These are phyloP conservation scores for Phocoena phocoena DNA, from an alignment of 2,113 vertebrate species.

Conservation along the genomic window DNA sequence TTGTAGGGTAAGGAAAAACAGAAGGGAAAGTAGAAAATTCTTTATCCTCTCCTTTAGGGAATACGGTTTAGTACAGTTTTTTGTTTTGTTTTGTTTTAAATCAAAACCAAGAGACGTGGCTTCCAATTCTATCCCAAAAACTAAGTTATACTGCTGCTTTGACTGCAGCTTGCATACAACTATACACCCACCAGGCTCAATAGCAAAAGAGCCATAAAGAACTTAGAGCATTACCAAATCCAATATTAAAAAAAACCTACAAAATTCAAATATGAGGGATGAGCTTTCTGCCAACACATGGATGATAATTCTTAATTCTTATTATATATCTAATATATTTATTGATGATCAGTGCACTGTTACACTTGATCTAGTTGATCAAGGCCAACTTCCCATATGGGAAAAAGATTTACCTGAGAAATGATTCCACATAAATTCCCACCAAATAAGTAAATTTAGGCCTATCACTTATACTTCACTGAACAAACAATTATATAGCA, in stretches of 20 bases:
- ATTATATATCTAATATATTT: not conserved
- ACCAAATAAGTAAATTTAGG: not conserved
- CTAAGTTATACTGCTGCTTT: not conserved
- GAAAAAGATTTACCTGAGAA: conserved; percentile 5
- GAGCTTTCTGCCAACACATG: not conserved
- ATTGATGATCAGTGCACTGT: not conserved
- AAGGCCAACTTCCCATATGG: not conserved
- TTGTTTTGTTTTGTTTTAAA: not conserved
- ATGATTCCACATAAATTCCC: not conserved
- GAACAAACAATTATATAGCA: not conserved
- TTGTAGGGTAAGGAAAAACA: not conserved
- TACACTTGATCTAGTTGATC: not conserved
- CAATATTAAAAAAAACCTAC: not conserved
- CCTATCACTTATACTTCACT: not conserved
- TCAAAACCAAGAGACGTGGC: not conserved
- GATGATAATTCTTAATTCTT: not conserved
- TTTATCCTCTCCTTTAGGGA: not conserved
- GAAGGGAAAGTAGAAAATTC: not conserved
- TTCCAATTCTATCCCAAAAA: not conserved
- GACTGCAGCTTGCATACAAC: not conserved
- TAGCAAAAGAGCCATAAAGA: not conserved
- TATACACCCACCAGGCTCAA: not conserved
- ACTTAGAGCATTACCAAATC: not conserved
- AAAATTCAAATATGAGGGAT: not conserved
- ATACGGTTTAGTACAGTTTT: not conserved